Conservation (phyloP, 1,140 invertebrate genomes). For the Cyclina sinensis region DNA sequence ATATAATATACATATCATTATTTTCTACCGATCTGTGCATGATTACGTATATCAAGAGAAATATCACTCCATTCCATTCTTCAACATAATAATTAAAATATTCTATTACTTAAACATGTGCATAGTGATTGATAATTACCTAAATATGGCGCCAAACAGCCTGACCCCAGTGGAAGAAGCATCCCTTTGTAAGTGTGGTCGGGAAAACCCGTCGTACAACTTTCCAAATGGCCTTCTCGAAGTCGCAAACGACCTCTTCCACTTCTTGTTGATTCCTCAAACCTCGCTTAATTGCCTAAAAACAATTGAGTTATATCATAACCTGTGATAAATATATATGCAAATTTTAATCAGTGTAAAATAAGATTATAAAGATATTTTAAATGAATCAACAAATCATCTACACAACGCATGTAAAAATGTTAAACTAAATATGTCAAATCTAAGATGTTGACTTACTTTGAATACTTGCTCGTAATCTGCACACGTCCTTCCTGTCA, state of each 20-base stretch:
- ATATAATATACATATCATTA: too few species aligned
- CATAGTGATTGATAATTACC: too few species aligned
- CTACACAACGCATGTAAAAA: not conserved
- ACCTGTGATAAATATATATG: not conserved
- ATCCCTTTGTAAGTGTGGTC: not conserved
- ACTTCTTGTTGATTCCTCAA: too few species aligned
- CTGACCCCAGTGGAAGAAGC: constrained; percentile 44
- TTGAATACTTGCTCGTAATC: not conserved
- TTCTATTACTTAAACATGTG: too few species aligned
- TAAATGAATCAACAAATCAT: not conserved
- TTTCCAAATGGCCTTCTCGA: too few species aligned
- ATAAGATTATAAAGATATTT: not conserved
- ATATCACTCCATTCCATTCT: too few species aligned
- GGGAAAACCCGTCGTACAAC: too few species aligned
- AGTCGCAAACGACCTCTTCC: not conserved
- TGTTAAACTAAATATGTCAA: not conserved
- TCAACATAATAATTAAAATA: too few species aligned
- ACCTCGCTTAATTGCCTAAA: not conserved
- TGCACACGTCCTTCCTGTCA: not conserved
- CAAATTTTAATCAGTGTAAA: not conserved
- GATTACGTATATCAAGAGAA: too few species aligned
- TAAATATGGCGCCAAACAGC: constrained; percentile 36
- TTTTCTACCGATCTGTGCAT: too few species aligned
- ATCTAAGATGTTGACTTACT: not conserved
- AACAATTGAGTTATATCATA: not conserved